phyloP scores from a whole-genome alignment of 2,797 vertebrate genomes.

The Phataginus tetradactyla region DNA sequence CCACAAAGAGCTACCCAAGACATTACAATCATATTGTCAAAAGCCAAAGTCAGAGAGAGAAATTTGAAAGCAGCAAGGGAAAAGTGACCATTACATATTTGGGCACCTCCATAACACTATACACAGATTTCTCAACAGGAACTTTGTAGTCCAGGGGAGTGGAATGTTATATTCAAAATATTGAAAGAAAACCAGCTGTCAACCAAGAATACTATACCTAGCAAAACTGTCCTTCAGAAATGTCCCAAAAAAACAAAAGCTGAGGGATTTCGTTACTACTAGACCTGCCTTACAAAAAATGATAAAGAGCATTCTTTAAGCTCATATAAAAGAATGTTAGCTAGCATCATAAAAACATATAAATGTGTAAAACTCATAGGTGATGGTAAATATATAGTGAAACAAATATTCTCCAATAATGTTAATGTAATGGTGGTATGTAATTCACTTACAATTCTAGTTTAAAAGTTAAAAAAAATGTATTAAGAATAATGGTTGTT shows the following conservation, averaged over 20 bases:
- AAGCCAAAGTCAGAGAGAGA: background rate
- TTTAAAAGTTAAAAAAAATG: background rate
- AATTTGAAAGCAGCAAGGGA: background rate
- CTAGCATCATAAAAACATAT: background rate
- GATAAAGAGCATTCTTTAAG: background rate
- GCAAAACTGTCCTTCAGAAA: background rate
- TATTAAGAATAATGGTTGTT: background rate
- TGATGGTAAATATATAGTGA: background rate
- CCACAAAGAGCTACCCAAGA: background rate
- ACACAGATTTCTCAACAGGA: background rate
- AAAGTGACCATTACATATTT: background rate
- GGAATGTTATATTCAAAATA: background rate
- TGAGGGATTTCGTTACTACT: background rate
- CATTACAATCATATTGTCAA: background rate
- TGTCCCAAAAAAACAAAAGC: background rate
- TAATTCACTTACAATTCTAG: background rate
- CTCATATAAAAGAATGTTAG: background rate
- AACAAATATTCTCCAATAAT: background rate
- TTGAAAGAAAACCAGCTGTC: background rate
- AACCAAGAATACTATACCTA: background rate
- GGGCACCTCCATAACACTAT: background rate
- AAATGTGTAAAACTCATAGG: background rate
- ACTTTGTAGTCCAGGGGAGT: background rate
- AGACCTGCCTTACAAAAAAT: background rate
- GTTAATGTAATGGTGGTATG: background rate